Base-by-base conservation (phyloP, 2,113 vertebrate genomes). In the Nothoprocta perdicaria region DNA sequence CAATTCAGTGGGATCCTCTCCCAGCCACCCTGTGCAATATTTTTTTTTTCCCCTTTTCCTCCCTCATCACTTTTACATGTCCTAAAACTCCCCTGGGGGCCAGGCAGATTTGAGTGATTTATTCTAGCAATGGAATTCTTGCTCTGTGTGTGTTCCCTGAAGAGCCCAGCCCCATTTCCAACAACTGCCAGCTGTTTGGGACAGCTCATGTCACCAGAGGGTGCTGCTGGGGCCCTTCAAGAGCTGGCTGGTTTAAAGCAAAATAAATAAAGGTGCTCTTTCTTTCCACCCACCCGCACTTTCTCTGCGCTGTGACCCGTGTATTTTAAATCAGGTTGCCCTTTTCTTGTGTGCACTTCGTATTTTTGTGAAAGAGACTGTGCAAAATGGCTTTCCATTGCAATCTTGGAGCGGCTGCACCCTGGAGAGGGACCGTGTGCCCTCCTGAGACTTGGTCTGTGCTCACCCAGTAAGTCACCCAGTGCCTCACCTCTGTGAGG, bases 171-270 rank as follows among this genome's bases (percentile, higher is more conserved):
- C 23, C 9, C 52, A 60, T 80, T 24, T n/a, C 62, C 31, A n/a
- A 55, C 8, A 14, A 8, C 50, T 60, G 46, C 76, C 83, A 48
- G 31, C 65, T 83, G 79, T 16, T 38, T 60, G 88, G 95, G 68
- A 67, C 38, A 88, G 65, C 63, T 52, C 65, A 35, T 82, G 61
- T 92, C 90, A 95, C 87, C 94, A 92, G 92, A 95, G 72, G 90
- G 85, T 95, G 92, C 92, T 95, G 90, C 92, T 94, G 90, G 79
- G 31, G 69, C n/a, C 90, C 43, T 84, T 57, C 74, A 17, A 38
- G 66, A 81, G 19, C 57, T 73, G 71, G 58, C 14, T 72, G 10
- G 2, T 3, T 16, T 62, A 76, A 76, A 62, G 26, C 9, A 48
- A 69, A 71, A 52, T 71, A 35, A 52, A 78, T 58, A 67, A 71